A percentile compares a stretch with the other conserved stretches of the same genome.
phyloP scores from a whole-genome alignment of 1,140 invertebrate species.

The Neodiprion virginianus region DNA sequence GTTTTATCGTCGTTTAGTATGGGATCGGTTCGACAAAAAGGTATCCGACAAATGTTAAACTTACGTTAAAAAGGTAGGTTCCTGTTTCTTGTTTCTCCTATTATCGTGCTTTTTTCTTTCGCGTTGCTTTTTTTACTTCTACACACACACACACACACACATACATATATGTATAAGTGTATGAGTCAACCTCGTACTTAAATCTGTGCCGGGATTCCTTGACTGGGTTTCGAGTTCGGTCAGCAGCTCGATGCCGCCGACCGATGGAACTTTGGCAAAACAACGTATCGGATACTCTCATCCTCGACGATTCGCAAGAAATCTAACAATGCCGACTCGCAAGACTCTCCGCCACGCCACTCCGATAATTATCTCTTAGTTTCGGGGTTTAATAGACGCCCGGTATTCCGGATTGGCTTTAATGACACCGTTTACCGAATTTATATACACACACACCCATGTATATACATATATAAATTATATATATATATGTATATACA shows the following conservation, averaged over 20 bases:
- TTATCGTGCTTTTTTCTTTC: slow-evolving; percentile 9
- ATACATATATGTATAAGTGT: no score
- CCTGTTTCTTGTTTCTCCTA: slow-evolving; percentile 33
- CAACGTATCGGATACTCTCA: background rate
- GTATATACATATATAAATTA: no score
- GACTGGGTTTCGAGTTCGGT: slow-evolving; percentile 12
- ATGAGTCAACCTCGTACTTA: slow-evolving; percentile 12
- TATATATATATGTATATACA: no score
- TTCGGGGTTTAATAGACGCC: slow-evolving; percentile 56
- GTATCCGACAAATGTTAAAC: slow-evolving; percentile 48
- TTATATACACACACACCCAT: slow-evolving; percentile 43
- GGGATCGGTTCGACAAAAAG: slow-evolving; percentile 3
- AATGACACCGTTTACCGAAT: slow-evolving; percentile 60
- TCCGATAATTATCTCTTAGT: slow-evolving; percentile 56
- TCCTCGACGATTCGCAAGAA: slow-evolving; percentile 34
- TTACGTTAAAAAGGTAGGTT: slow-evolving; percentile 40
- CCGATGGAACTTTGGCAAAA: background rate
- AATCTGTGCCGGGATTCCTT: slow-evolving; percentile 38
- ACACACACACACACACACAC: no score
- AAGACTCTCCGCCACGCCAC: slow-evolving; percentile 21
- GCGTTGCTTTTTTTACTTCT: no score
- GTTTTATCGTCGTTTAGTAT: background rate
- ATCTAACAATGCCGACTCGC: slow-evolving; percentile 42
- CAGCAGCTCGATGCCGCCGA: background rate
- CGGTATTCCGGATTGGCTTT: slow-evolving; percentile 57